Evolutionary conservation across 2,888 invertebrate species (phyloP).

Genomic region (Fragum fragum): DNA sequence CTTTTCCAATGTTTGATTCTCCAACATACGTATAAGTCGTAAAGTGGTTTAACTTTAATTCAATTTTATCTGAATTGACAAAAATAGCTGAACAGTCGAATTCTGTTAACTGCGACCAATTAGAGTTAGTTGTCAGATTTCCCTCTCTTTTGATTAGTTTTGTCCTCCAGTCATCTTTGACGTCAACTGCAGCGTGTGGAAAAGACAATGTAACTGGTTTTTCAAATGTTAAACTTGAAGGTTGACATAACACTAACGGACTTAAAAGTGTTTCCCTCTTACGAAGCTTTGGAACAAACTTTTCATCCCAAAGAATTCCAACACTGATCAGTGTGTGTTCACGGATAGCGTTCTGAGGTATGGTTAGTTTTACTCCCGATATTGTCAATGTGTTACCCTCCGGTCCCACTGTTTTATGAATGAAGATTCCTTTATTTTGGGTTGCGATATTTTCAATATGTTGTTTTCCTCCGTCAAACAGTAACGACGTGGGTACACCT

Average conservation of each 20-base stretch:
- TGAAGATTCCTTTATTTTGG: constrained; percentile 63
- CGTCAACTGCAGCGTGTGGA: constrained; percentile 69
- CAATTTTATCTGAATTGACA: constrained; percentile 37
- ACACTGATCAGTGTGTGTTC: constrained; percentile 54
- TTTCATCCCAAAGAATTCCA: constrained; percentile 67
- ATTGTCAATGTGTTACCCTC: constrained; percentile 60
- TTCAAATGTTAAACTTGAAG: constrained; percentile 59
- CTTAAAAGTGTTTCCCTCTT: constrained; percentile 63
- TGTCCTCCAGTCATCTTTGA: constrained; percentile 61
- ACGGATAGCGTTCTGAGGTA: constrained; percentile 64
- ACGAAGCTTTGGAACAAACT: constrained; percentile 51
- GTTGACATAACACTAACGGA: constrained; percentile 72
- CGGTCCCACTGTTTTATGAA: constrained; percentile 61
- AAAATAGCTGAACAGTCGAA: constrained; percentile 52
- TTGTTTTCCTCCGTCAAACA: constrained; percentile 29
- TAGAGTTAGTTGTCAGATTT: constrained; percentile 24
- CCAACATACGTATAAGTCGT: constrained; percentile 68
- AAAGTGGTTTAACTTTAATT: constrained; percentile 68
- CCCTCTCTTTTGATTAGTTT: constrained; percentile 59
- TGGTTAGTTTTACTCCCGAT: constrained; percentile 63
- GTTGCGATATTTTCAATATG: constrained; percentile 11
- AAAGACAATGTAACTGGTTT: constrained; percentile 66
- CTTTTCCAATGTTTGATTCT: constrained; percentile 52
- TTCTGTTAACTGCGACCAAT: constrained; percentile 63
- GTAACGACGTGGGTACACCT: constrained; percentile 63